Conservation (phyloP, 2,113 vertebrate genomes). For the Arothron firmamentum region DNA sequence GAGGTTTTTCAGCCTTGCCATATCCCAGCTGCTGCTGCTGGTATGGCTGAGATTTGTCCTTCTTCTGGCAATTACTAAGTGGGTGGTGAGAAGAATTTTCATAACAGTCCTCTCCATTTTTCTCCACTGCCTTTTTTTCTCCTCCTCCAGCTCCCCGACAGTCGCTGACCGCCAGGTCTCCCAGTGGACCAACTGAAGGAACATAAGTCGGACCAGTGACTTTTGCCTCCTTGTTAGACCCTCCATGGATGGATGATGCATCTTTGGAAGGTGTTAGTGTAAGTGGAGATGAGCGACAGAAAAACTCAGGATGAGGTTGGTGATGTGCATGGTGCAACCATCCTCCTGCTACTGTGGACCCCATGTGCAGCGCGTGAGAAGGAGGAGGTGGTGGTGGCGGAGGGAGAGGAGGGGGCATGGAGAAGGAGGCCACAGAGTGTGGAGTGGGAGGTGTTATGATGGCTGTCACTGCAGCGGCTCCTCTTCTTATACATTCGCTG, state of each 20-base stretch:
- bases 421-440: constrained; percentile 83
- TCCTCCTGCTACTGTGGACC: constrained; percentile 78
- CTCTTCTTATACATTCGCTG: constrained; percentile 85
- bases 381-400: constrained; percentile 66
- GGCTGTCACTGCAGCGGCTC: constrained; percentile 68
- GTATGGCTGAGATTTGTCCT: constrained; percentile 64
- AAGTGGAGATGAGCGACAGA: constrained; percentile 79
- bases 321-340: constrained; percentile 78
- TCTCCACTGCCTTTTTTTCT: constrained; percentile 56
- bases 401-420: constrained; percentile 79
- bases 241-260: constrained; percentile 55
- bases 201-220: constrained; percentile 85
- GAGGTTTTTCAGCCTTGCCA: constrained; percentile 80
- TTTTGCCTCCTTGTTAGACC: constrained; percentile 78
- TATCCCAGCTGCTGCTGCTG: constrained; percentile 76
- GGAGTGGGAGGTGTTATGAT: constrained; percentile 65
- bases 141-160: constrained; percentile 76
- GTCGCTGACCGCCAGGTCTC: constrained; percentile 78
- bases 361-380: constrained; percentile 75
- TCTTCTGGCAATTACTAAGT: constrained; percentile 73
- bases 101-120: constrained; percentile 45
- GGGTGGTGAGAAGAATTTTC: constrained; percentile 51
- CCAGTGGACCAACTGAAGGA: constrained; percentile 85
- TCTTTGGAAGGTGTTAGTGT: constrained; percentile 79
- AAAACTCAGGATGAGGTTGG: constrained; percentile 80